Conservation (phyloP, 2,797 vertebrate genomes). For the Valencia hispanica region DNA sequence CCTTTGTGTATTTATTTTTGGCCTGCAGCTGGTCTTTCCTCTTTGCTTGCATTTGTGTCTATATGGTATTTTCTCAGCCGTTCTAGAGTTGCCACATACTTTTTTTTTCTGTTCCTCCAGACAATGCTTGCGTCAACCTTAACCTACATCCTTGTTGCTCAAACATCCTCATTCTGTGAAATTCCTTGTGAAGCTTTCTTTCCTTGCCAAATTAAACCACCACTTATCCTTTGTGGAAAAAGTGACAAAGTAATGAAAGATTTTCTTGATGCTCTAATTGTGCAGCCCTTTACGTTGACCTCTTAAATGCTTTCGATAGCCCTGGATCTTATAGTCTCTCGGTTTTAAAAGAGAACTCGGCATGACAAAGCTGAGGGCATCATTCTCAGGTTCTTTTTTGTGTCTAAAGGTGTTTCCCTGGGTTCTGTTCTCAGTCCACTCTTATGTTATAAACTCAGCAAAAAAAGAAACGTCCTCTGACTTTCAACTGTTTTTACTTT, state of each 20-base stretch:
- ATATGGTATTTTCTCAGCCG: conserved; percentile 69
- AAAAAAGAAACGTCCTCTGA: no score
- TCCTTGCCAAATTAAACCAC: conserved; percentile 16
- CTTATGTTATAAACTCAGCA: background rate
- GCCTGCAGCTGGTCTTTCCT: conserved; percentile 76
- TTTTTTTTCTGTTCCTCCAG: conserved; percentile 6
- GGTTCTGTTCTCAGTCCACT: background rate
- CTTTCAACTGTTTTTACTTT: no score
- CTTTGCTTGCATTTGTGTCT: conserved; percentile 43
- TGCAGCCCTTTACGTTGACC: background rate
- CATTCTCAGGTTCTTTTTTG: background rate
- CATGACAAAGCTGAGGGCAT: background rate
- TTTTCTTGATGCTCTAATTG: background rate
- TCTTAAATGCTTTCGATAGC: background rate
- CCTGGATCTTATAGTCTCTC: background rate
- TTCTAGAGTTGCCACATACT: conserved; percentile 54
- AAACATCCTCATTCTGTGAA: conserved; percentile 2
- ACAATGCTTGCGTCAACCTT: conserved; percentile 53
- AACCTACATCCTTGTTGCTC: conserved; percentile 54
- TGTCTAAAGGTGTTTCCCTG: background rate
- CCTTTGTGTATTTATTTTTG: conserved; percentile 77
- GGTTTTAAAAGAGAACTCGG: background rate
- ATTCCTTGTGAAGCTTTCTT: conserved; percentile 2
- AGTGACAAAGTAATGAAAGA: background rate
- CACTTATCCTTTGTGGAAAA: conserved; percentile 14